A percentile compares a stretch with the other conserved stretches of the same genome.
phyloP scores from a whole-genome alignment of 2,888 invertebrate species.

The Microctonus aethiopoides region DNA sequence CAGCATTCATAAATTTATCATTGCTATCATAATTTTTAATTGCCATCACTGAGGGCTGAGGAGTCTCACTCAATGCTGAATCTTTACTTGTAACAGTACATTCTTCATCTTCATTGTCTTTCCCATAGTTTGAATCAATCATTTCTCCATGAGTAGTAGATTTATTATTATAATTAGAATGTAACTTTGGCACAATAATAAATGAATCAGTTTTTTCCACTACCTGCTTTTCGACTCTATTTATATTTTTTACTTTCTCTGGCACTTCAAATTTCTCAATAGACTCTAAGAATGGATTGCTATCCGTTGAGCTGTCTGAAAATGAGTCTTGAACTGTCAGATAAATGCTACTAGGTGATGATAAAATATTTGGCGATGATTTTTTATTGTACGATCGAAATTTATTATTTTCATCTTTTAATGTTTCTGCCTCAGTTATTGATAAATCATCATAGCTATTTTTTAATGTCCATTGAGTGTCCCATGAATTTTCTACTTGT shows the following conservation, averaged over 20 bases:
- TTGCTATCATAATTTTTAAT: not conserved
- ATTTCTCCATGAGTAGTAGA: not conserved
- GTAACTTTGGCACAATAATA: not conserved
- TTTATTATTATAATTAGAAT: not conserved
- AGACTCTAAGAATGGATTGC: conserved; percentile 14
- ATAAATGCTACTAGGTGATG: conserved; percentile 45
- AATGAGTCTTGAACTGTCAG: conserved; percentile 44
- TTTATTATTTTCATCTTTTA: not conserved
- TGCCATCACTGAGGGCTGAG: not conserved
- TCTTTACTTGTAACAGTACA: conserved; percentile 12
- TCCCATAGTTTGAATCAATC: not conserved
- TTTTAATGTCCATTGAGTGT: not conserved
- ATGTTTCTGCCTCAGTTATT: not conserved
- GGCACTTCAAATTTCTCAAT: not conserved
- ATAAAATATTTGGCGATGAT: conserved; percentile 38
- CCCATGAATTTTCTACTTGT: conserved; percentile 11
- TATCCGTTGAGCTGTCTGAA: conserved; percentile 15
- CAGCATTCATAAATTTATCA: not conserved
- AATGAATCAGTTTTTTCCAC: not conserved
- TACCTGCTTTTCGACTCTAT: not conserved
- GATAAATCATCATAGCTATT: not conserved
- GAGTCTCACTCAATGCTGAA: conserved; percentile 26
- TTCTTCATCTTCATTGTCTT: not conserved
- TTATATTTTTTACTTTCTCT: not conserved
- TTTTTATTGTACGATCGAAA: conserved; percentile 1